Percentiles rank a stretch among this genome's conserved stretches.
phyloP scores from a whole-genome alignment of 2,888 invertebrate species.

The Molorchus minor region DNA sequence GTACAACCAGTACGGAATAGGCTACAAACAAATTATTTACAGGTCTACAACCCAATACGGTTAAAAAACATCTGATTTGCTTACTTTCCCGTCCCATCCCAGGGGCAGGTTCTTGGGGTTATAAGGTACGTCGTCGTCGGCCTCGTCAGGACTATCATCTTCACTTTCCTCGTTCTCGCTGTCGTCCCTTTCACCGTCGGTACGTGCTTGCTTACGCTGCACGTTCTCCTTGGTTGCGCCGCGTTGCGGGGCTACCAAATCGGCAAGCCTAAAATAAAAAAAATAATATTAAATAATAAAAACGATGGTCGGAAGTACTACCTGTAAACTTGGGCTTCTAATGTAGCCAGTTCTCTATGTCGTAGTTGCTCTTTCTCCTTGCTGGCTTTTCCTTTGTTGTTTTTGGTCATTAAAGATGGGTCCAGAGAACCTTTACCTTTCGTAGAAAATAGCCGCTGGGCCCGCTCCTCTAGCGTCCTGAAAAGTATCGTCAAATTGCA shows the following conservation, averaged over 20 bases:
- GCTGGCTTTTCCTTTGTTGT: slow-evolving; percentile 76
- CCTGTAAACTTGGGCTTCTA: slow-evolving; percentile 92
- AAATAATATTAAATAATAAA: background rate
- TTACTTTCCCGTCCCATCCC: slow-evolving; percentile 97
- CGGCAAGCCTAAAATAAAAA: slow-evolving; percentile 83
- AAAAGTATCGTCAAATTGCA: slow-evolving; percentile 13
- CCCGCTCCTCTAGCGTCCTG: slow-evolving; percentile 93
- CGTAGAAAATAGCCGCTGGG: slow-evolving; percentile 93
- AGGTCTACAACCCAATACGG: too few species aligned
- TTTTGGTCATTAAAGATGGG: slow-evolving; percentile 90
- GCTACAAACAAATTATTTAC: slow-evolving; percentile 60
- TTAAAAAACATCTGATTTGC: slow-evolving; percentile 11
- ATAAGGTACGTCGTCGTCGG: slow-evolving; percentile 95
- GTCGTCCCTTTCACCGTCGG: slow-evolving; percentile 91
- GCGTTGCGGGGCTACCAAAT: slow-evolving; percentile 85
- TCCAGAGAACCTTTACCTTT: slow-evolving; percentile 95
- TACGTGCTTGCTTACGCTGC: slow-evolving; percentile 96
- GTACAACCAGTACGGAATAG: slow-evolving; percentile 97
- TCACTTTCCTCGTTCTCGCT: slow-evolving; percentile 90
- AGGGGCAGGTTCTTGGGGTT: slow-evolving; percentile 99
- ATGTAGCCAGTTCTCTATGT: slow-evolving; percentile 85
- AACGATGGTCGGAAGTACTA: slow-evolving; percentile 48
- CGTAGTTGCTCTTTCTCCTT: slow-evolving; percentile 72
- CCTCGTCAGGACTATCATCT: slow-evolving; percentile 82
- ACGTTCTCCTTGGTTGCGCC: slow-evolving; percentile 97